Conservation (phyloP, 2,797 vertebrate species). For the Etheostoma perlongum region DNA sequence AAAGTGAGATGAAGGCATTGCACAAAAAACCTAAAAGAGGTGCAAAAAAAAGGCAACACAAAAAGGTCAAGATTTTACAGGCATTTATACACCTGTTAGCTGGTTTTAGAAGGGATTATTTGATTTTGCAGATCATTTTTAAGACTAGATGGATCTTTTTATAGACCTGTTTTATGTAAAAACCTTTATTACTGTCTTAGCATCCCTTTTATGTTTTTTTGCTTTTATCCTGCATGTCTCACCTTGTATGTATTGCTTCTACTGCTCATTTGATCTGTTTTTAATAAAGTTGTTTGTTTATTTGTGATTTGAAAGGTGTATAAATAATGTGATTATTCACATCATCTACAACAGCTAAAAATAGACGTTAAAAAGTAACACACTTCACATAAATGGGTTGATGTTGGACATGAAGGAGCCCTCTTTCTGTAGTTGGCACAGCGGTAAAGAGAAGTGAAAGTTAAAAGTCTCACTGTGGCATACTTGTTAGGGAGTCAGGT, state of each 20-base stretch:
- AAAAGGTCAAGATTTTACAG: conserved; percentile 13
- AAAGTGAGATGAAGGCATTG: conserved; percentile 15
- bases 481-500: conserved; percentile 1
- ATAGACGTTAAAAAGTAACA: conserved; percentile 6
- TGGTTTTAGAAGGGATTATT: conserved; percentile 26
- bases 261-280: conserved; percentile 20
- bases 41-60: background rate
- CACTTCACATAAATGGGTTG: background rate
- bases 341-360: conserved; percentile 18
- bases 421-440: background rate
- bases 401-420: background rate
- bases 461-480: conserved; percentile 5
- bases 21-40: conserved; percentile 16
- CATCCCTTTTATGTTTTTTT: conserved; percentile 26
- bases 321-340: conserved; percentile 30
- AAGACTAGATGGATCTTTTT: conserved; percentile 21
- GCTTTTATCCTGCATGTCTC: conserved; percentile 21
- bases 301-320: conserved; percentile 24
- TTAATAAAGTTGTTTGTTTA: conserved; percentile 28
- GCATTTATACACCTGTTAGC: conserved; percentile 32
- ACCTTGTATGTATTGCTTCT: conserved; percentile 10
- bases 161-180: conserved; percentile 23
- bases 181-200: conserved; percentile 29
- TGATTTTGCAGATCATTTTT: conserved; percentile 27
- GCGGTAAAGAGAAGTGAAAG: background rate